phyloP scores from a whole-genome alignment of 2,888 invertebrate species.

The Therioaphis trifolii region DNA sequence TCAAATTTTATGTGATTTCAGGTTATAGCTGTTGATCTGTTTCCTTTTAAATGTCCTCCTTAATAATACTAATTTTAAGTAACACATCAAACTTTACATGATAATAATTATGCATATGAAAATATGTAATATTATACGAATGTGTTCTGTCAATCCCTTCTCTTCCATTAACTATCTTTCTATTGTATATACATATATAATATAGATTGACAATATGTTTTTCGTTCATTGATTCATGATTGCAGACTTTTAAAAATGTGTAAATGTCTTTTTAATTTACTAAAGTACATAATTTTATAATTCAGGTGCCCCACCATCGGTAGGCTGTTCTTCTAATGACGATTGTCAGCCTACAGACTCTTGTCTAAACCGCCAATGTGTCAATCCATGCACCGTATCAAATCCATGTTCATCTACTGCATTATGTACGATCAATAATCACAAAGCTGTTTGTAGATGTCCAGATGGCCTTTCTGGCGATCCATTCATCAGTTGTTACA shows the following conservation, averaged over 20 bases:
- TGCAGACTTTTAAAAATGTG: neutral
- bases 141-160: conserved; percentile 56
- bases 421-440: conserved; percentile 80
- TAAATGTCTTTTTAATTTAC: neutral
- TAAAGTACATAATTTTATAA: conserved; percentile 23
- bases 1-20: conserved; percentile 63
- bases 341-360: conserved; percentile 80
- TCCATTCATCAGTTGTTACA: conserved; percentile 82
- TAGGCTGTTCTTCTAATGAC: conserved; percentile 78
- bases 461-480: conserved; percentile 80
- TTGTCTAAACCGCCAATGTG: conserved; percentile 79
- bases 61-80: conserved; percentile 39
- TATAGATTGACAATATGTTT: conserved; percentile 50
- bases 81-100: conserved; percentile 57
- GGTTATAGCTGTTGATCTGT: conserved; percentile 54
- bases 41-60: conserved; percentile 48
- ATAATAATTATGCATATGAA: conserved; percentile 28
- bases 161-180: conserved; percentile 57
- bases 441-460: conserved; percentile 83
- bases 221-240: neutral
- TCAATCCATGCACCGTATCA: conserved; percentile 79
- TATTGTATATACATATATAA: conserved; percentile 40
- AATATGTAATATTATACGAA: neutral
- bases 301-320: conserved; percentile 54
- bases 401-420: conserved; percentile 83